phyloP scores from a whole-genome alignment of 2,888 invertebrate genomes.

The Helleia helle region DNA sequence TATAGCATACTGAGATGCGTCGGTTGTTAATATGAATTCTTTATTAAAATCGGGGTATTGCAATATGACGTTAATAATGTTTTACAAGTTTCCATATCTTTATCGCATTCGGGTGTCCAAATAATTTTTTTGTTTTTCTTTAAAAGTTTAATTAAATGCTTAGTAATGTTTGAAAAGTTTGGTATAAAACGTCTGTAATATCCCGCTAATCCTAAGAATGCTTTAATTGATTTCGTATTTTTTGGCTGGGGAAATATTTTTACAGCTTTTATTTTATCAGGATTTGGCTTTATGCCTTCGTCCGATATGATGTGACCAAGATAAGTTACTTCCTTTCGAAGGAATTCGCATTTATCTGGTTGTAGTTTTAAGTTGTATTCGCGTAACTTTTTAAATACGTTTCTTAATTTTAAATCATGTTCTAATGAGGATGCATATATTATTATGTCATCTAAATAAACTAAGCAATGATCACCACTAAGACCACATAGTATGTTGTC shows the following conservation, averaged over 20 bases:
- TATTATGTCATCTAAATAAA: slow-evolving; percentile 31
- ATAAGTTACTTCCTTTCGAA: slow-evolving; percentile 31
- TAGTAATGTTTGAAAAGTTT: slow-evolving; percentile 24
- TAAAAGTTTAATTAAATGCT: slow-evolving; percentile 26
- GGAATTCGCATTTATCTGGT: slow-evolving; percentile 34
- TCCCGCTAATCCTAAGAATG: slow-evolving; percentile 28
- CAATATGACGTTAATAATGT: slow-evolving; percentile 21
- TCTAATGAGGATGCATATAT: slow-evolving; percentile 27
- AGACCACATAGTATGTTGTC: slow-evolving; percentile 22
- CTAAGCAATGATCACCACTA: slow-evolving; percentile 24
- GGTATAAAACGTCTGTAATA: slow-evolving; percentile 32
- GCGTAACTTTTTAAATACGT: slow-evolving; percentile 27
- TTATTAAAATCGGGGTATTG: too few relatives aligned
- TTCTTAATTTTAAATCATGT: slow-evolving; percentile 27
- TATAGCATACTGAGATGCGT: too few relatives aligned
- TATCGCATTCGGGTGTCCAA: not conserved
- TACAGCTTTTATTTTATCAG: slow-evolving; percentile 26
- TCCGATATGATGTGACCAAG: slow-evolving; percentile 36
- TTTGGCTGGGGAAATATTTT: slow-evolving; percentile 28
- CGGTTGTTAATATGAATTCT: too few relatives aligned
- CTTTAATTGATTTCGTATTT: slow-evolving; percentile 29
- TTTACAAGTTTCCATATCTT: slow-evolving; percentile 22
- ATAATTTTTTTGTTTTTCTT: slow-evolving; percentile 13
- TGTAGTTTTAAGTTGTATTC: slow-evolving; percentile 26
- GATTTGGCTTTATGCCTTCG: slow-evolving; percentile 36